phyloP scores from a whole-genome alignment of 1,140 invertebrate species.

The Colletes latitarsis region DNA sequence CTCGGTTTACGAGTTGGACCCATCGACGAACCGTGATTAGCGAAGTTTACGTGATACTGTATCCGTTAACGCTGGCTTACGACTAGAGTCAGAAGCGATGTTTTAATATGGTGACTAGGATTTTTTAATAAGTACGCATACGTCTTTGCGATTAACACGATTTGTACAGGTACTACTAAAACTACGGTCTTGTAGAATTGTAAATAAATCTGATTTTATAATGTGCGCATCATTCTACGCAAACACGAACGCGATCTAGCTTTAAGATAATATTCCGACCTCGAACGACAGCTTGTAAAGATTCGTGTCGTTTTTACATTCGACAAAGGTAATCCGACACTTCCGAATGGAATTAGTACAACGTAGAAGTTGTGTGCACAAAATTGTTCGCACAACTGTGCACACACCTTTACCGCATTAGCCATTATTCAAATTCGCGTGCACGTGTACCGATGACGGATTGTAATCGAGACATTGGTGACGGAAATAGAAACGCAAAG shows the following conservation, averaged over 20 bases:
- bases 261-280: conserved; percentile 19
- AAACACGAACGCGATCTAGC: conserved; percentile 38
- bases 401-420: conserved; percentile 5
- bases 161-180: conserved; percentile 72
- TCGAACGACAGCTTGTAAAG: not conserved
- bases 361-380: conserved; percentile 1
- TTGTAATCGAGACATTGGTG: not conserved
- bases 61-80: conserved; percentile 33
- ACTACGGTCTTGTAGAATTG: conserved; percentile 73
- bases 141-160: conserved; percentile 57
- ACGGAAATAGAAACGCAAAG: not conserved
- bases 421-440: not conserved
- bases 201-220: conserved; percentile 82
- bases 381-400: conserved; percentile 19
- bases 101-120: conserved; percentile 74
- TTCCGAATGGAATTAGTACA: not conserved
- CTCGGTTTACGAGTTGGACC: conserved; percentile 3
- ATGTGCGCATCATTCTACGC: conserved; percentile 42
- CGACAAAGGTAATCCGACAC: not conserved
- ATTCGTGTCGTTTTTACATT: not conserved
- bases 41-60: conserved; percentile 11
- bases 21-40: conserved; percentile 22
- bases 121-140: conserved; percentile 67
- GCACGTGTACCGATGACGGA: not conserved
- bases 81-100: conserved; percentile 62